Evolutionary conservation across 2,888 invertebrate genomes (phyloP), one percentile per base, ranked within the genome.

Genomic region (Chouioia cunea): DNA sequence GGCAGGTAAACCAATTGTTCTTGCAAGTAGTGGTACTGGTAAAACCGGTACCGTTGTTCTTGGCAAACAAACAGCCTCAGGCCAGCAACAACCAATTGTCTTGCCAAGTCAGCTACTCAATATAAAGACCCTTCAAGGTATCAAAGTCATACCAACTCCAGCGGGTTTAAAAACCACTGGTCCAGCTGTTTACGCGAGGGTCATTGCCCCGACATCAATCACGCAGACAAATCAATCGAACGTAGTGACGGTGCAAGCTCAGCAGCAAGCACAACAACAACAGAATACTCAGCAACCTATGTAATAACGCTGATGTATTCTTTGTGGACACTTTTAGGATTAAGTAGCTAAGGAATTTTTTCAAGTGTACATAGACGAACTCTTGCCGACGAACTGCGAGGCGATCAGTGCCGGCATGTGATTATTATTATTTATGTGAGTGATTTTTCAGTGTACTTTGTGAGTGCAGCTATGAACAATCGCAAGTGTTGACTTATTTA

Each of bases 121-220:
- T 53, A 84, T 85, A 15, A 85, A 85, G 74, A 83, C 85, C 2
- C 69, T 85, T 20, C 85, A 85, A 44, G 85, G 85, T 0, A 76
- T 85, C 2, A 85, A 85, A 72, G 85, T 85, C 4, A 85, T 85
- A 70, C 85, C 85, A 0, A 84, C 85, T 8, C 82, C 85, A 0
- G 78, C 82, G 0, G 85, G 85, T 2, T 60, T 85, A 4, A 85
- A 85, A 63, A 85, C 85, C 0, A 81, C 84, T 1, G 83, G 85
- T 0, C 81, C 83, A 3, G 83, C 85, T 0, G 85, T 85, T 0
- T 85, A 85, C 62, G 85, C 85, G 0, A 78, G 85, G 8, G 85
- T 85, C 0, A 83, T 85, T n/a, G 83, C 85, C 0, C 85, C 85
- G 1, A 82, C 85, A 0, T 82, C 84, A 2, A 80, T 84, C 63